Base-by-base conservation (phyloP, 2,888 invertebrate species). In the Cecidostiba fungosa region DNA sequence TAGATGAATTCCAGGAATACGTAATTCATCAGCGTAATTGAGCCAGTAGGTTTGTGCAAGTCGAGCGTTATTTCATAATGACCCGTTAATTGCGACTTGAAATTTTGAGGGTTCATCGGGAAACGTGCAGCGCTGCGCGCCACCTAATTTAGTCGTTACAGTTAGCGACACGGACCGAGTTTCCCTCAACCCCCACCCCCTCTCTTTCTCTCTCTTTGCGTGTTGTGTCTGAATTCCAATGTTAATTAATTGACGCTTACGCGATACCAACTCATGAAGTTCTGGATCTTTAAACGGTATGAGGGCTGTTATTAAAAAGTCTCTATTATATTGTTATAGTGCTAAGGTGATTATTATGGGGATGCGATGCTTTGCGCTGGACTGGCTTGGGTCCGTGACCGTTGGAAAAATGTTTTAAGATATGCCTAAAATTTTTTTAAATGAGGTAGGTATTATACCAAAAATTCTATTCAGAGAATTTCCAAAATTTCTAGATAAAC, bases 1-100 rank as follows among this genome's bases (percentile, higher is more conserved):
- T 90, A 90, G 91, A 91, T 89, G 89, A 89, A 91, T 91, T 88
- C 78, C 77, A 82, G 87, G 87, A 89, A 89, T 88, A 87, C 89
- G 26, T 73, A 89, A 90, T 91, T 90, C 90, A 90, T 91, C 90
- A 90, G 87, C 88, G 88, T 91, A 90, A 91, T 90, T 89, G 90
- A 91, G 89, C 89, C 84, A 82, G 87, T 87, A 23, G 29, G 59
- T 6, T n/a, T 8, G 87, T 88, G 88, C 85, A 88, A 87, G 86
- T 87, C 88, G 87, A 87, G 87, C 84, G 86, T 86, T 87, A 79
- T 86, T 90, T 89, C 89, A 89, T 89, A 90, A 91, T 90, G 89
- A 89, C 81, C 86, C 89, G 89, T 89, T 91, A 90, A 91, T 91
- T 90, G 89, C 72, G 39, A 43, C 81, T 88, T 86, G 87, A 87